phyloP scores from a whole-genome alignment of 2,888 invertebrate genomes.

The Nymphalis polychloros region DNA sequence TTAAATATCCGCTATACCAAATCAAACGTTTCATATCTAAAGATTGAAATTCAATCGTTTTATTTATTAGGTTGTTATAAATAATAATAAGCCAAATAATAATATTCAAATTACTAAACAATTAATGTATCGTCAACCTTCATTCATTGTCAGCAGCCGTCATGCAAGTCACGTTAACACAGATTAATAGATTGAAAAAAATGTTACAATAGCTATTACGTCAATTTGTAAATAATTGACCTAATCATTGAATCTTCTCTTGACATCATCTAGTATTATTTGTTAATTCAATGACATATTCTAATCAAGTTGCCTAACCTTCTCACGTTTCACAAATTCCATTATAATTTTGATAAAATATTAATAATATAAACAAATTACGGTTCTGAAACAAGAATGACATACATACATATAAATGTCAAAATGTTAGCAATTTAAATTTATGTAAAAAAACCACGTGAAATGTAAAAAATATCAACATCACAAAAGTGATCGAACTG shows the following conservation, averaged over 20 bases:
- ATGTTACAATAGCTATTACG: conserved; percentile 46
- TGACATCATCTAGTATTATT: conserved; percentile 27
- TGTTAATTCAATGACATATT: background rate
- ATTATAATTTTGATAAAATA: too few relatives aligned
- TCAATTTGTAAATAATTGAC: conserved; percentile 42
- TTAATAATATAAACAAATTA: too few relatives aligned
- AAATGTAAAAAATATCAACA: conserved; percentile 34
- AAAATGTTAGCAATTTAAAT: background rate
- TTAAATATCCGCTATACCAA: too few relatives aligned
- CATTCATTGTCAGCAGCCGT: background rate
- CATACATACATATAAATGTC: background rate
- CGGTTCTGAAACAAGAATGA: background rate
- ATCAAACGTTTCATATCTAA: too few relatives aligned
- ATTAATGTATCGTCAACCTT: background rate
- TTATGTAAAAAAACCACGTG: background rate
- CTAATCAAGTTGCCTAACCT: too few relatives aligned
- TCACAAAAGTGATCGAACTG: conserved; percentile 62
- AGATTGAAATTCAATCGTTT: too few relatives aligned
- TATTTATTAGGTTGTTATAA: too few relatives aligned
- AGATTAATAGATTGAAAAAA: conserved; percentile 14
- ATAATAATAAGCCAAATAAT: background rate
- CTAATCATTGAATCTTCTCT: conserved; percentile 36
- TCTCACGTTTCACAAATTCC: too few relatives aligned
- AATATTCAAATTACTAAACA: background rate
- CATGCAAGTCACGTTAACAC: conserved; percentile 13